Conservation (phyloP, 2,113 vertebrate genomes). For the Catharus bicknelli region DNA sequence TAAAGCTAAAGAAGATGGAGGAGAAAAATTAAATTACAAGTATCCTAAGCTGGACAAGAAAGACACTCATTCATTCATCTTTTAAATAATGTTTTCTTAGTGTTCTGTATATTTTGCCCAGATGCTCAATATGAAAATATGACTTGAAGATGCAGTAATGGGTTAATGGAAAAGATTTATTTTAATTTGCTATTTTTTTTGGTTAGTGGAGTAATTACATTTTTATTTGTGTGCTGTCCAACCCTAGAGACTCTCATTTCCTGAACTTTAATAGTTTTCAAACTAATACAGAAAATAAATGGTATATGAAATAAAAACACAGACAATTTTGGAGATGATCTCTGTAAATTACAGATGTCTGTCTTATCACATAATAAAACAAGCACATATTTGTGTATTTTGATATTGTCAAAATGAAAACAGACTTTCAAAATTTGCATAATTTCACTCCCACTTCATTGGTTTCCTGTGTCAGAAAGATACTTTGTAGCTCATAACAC, state of each 20-base stretch:
- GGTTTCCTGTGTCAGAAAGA: not conserved
- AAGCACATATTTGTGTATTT: not conserved
- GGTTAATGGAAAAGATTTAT: not conserved
- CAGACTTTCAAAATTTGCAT: not conserved
- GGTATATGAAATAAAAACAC: not conserved
- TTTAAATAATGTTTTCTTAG: not conserved
- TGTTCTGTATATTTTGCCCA: not conserved
- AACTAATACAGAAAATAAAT: not conserved
- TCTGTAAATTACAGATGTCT: not conserved
- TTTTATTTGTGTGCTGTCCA: not conserved
- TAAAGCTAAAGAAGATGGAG: not conserved
- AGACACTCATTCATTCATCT: accelerated
- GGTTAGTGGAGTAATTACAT: not conserved
- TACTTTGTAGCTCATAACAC: not conserved
- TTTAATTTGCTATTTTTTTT: not conserved
- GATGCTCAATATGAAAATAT: not conserved
- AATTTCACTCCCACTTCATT: not conserved
- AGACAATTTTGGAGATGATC: not conserved
- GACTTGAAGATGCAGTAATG: not conserved
- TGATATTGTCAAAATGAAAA: not conserved
- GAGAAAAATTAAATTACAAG: not conserved
- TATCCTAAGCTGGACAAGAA: not conserved
- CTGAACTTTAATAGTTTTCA: not conserved
- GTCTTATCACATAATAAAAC: not conserved
- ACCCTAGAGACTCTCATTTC: not conserved